These are phyloP conservation scores for Stegostoma tigrinum DNA, from an alignment of 2,113 vertebrate genomes.

Conservation along the genomic window DNA sequence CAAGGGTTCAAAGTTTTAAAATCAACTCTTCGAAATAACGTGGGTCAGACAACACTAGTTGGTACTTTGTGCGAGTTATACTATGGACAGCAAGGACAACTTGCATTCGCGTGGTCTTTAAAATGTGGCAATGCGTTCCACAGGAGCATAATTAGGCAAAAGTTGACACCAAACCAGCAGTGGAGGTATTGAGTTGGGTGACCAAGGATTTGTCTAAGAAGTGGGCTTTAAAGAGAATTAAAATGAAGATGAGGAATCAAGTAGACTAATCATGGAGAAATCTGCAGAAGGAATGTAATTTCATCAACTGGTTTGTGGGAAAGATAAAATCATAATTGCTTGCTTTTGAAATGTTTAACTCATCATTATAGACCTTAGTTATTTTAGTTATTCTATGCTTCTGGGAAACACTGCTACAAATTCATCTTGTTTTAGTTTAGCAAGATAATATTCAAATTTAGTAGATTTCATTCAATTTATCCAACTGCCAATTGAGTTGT, in stretches of 20 bases:
- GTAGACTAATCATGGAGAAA: neutral
- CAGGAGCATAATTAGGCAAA: neutral
- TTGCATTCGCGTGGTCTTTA: neutral
- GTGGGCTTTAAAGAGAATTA: neutral
- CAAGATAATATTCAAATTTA: neutral
- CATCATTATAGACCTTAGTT: neutral
- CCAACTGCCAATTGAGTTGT: neutral
- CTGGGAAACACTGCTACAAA: neutral
- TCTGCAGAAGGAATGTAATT: neutral
- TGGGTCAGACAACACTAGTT: neutral
- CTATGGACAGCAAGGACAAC: neutral
- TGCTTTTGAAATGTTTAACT: conserved; percentile 11
- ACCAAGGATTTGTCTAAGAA: neutral
- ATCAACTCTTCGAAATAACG: neutral
- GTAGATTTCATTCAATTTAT: neutral
- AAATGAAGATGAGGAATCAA: neutral
- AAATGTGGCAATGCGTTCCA: neutral
- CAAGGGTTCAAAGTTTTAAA: neutral
- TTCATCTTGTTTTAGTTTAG: neutral
- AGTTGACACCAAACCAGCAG: neutral
- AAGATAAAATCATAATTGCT: neutral
- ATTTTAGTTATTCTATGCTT: neutral
- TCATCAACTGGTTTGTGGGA: neutral
- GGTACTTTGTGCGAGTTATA: neutral
- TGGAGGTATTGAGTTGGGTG: neutral